phyloP scores from a whole-genome alignment of 2,797 vertebrate species.

The Alfaro cultratus region DNA sequence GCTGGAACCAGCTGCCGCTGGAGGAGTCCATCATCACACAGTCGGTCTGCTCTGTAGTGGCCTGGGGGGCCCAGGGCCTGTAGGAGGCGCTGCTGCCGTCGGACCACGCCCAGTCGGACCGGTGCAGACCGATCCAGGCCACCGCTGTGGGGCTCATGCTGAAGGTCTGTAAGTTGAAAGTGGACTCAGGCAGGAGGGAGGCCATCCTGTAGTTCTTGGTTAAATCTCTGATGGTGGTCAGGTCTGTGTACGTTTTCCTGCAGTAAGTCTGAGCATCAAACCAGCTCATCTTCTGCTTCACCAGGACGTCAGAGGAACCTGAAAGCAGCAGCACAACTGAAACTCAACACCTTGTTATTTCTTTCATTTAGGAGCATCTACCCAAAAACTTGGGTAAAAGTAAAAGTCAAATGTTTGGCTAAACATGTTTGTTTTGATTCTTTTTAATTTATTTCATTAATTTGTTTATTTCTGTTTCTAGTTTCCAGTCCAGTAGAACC shows the following conservation, averaged over 20 bases:
- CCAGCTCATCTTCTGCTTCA: neutral
- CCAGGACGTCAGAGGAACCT: neutral
- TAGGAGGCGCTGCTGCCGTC: neutral
- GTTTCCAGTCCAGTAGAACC: too few relatives aligned
- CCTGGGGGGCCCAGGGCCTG: accelerated
- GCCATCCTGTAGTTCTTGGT: neutral
- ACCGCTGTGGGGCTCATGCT: too few relatives aligned
- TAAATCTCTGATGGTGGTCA: conserved; percentile 3
- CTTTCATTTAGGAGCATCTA: too few relatives aligned
- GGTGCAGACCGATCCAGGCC: conserved; percentile 35
- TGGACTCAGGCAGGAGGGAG: accelerated
- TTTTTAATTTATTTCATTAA: too few relatives aligned
- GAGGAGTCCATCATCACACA: neutral
- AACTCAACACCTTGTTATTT: too few relatives aligned
- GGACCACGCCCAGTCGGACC: neutral
- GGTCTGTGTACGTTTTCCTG: neutral
- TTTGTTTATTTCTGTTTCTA: too few relatives aligned
- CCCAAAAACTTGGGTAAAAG: too few relatives aligned
- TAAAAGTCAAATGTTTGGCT: too few relatives aligned
- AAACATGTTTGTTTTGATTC: too few relatives aligned
- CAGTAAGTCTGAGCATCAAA: neutral
- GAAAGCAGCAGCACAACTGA: neutral
- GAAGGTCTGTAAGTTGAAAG: neutral
- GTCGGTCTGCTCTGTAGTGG: accelerated
- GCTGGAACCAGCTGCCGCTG: neutral